Percentiles rank a stretch among this genome's conserved stretches.
phyloP scores from a whole-genome alignment of 2,888 invertebrate species.

The Hypsopygia costalis region DNA sequence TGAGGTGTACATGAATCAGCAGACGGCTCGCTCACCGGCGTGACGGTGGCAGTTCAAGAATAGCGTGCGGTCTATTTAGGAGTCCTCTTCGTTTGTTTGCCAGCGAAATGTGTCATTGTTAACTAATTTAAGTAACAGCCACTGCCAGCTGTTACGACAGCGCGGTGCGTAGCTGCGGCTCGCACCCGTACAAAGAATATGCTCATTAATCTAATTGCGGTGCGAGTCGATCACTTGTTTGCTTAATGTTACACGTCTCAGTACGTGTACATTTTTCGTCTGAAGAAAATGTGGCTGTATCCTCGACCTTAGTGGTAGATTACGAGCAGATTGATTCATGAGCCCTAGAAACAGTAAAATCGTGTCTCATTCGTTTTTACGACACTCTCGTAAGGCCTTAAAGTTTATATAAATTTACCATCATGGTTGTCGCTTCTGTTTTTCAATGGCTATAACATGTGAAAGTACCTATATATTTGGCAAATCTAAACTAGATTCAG shows the following conservation, averaged over 20 bases:
- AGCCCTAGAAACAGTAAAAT: conserved; percentile 45
- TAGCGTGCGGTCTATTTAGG: conserved; percentile 76
- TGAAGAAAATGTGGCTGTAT: conserved; percentile 16
- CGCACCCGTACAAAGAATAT: conserved; percentile 41
- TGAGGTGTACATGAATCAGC: conserved; percentile 75
- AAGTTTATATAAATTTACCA: conserved; percentile 6
- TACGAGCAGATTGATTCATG: conserved; percentile 53
- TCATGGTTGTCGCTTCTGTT: neutral
- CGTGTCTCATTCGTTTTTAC: conserved; percentile 40
- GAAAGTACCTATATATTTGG: too few species aligned
- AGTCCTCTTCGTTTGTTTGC: conserved; percentile 76
- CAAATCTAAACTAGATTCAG: too few species aligned
- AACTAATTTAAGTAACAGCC: conserved; percentile 78
- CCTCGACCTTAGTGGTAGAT: conserved; percentile 24
- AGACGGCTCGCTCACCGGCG: conserved; percentile 69
- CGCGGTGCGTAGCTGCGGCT: conserved; percentile 36
- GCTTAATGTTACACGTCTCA: neutral
- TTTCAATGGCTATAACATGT: conserved; percentile 1
- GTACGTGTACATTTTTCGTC: neutral
- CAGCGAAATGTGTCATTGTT: conserved; percentile 81
- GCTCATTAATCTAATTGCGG: conserved; percentile 35
- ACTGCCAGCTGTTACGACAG: conserved; percentile 76
- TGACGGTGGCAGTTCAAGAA: conserved; percentile 71
- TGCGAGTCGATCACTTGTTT: conserved; percentile 8
- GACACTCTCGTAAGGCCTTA: conserved; percentile 33